Base-by-base conservation (phyloP, 2,113 vertebrate species). In the Azemiops feae region DNA sequence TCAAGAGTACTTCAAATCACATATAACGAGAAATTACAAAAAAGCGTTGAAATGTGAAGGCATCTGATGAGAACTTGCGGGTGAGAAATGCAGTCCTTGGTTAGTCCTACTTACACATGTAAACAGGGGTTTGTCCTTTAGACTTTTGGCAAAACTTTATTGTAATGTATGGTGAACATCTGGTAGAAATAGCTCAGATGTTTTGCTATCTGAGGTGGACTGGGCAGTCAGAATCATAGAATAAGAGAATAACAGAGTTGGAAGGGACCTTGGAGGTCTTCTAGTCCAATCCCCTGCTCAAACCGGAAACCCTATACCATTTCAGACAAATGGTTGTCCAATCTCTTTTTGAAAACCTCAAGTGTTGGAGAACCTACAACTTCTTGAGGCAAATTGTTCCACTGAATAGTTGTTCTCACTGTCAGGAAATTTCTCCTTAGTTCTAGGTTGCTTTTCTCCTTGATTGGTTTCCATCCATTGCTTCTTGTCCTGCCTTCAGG, bases 1-100 rank as follows among this genome's bases (percentile, higher is more conserved):
- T 92, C 91, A 90, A 94, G 55, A 47, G 85, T 43, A 20, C 81
- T 43, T 94, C 50, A 87, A 87, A 94, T 94, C 30, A 87, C 58
- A 50, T 39, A 57, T 57, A 87, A 69, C 92, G 52, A 92, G 93
- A 43, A 93, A 89, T 93, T 47, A 89, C 60, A 60, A 25, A 88
- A 92, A 64, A 30, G 14, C 50, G 74, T 64, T 74, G 88, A 90
- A 57, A 55, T 9, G 34, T 25, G 87, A 16, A 20, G 30, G 47
- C 57, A 57, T 90, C 34, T 3, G 22, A 9, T 39, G 54, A 52
- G 22, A 58, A 47, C 30, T 47, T 52, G 23, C 14, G 43, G n/a
- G 20, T 64, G 54, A 90, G 52, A 86, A 87, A 53, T 52, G 23
- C 45, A 64, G 22, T 20, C 11, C 81, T 64, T 23, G n/a, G 34